Conservation (phyloP, 2,797 vertebrate genomes). For the Limosa lapponica region DNA sequence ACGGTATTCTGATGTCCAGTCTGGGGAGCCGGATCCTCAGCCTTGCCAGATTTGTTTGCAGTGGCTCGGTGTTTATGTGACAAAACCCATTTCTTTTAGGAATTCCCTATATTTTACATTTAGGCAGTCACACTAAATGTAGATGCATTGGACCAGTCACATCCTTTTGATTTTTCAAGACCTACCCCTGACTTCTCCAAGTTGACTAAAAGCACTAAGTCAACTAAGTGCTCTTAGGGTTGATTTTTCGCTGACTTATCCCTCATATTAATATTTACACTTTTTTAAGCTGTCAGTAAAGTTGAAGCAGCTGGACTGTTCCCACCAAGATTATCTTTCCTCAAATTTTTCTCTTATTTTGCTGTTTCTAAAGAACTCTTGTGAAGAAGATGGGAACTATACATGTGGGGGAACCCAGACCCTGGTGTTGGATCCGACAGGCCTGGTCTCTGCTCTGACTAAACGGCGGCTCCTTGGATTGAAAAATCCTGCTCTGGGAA, state of each 20-base stretch:
- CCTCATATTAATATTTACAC: neutral
- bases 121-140: neutral
- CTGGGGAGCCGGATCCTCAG: accelerated
- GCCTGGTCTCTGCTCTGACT: neutral
- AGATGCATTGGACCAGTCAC: neutral
- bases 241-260: neutral
- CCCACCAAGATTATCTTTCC: neutral
- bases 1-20: neutral
- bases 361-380: neutral
- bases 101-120: neutral
- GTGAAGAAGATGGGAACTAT: neutral
- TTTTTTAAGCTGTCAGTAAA: neutral
- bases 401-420: neutral
- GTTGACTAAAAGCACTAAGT: neutral
- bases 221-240: neutral
- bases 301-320: neutral
- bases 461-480: neutral
- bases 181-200: neutral
- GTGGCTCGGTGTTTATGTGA: neutral
- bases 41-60: neutral
- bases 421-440: neutral
- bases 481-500: neutral
- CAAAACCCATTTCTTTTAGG: neutral
- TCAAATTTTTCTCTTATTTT: neutral
- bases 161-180: neutral